Evolutionary conservation across 2,113 vertebrate genomes (phyloP).

Genomic region (Megaleporinus macrocephalus): DNA sequence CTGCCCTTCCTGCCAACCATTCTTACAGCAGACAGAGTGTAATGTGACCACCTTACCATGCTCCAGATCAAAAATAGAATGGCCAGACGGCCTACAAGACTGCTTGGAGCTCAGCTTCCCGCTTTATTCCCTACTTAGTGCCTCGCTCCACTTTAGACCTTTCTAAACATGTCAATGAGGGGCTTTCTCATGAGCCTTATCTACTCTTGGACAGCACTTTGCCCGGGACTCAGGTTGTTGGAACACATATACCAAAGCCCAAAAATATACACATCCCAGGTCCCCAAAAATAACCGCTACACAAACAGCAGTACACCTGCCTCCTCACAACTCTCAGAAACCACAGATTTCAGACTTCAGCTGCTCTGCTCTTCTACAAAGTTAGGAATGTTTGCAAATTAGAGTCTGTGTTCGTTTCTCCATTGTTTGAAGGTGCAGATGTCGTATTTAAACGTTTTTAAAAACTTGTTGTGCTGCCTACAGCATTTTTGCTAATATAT

Average conservation of each 20-base stretch:
- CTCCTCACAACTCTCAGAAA: background rate
- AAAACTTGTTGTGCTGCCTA: background rate
- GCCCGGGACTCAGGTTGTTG: background rate
- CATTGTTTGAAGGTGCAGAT: background rate
- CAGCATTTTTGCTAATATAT: background rate
- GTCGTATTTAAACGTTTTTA: background rate
- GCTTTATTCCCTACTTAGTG: background rate
- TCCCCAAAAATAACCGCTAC: no score
- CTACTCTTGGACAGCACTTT: background rate
- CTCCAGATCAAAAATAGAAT: slow-evolving; percentile 11
- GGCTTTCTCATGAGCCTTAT: background rate
- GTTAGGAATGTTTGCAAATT: background rate
- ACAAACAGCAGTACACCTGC: background rate
- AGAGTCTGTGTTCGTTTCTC: background rate
- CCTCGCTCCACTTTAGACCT: background rate
- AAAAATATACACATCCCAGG: no score
- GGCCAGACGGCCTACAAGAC: background rate
- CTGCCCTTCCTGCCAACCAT: slow-evolving; percentile 37
- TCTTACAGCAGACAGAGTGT: slow-evolving; percentile 25
- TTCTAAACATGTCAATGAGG: background rate
- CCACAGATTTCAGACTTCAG: background rate
- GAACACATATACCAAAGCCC: no score
- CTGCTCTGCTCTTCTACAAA: background rate
- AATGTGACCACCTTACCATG: slow-evolving; percentile 25
- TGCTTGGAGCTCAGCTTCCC: background rate